Conservation (phyloP, 2,888 invertebrate species). For the Lasioglossum vierecki region DNA sequence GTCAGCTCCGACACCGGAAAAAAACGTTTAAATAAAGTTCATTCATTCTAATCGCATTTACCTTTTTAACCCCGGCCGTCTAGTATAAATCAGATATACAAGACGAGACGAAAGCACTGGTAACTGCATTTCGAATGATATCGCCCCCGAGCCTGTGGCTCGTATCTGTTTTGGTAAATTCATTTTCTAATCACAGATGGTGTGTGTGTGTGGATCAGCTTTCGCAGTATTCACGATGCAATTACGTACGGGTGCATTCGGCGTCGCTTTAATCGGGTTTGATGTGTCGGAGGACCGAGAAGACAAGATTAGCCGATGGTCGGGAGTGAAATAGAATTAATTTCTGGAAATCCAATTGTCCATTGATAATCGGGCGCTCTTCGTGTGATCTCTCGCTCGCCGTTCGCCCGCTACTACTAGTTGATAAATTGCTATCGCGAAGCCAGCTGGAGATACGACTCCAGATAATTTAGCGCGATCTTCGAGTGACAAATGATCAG, state of each 20-base stretch:
- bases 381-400: background rate
- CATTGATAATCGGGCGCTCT: background rate
- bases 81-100: background rate
- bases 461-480: background rate
- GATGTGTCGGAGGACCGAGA: background rate
- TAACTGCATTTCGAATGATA: background rate
- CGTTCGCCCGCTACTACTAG: background rate
- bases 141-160: background rate
- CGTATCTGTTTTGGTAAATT: background rate
- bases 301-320: conserved; percentile 1
- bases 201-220: background rate
- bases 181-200: conserved; percentile 1
- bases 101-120: background rate
- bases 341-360: background rate
- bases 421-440: background rate
- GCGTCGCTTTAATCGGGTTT: background rate
- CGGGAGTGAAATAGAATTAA: conserved; percentile 1
- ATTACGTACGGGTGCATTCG: background rate
- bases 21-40: no score
- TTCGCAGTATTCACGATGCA: conserved; percentile 2
- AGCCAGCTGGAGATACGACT: background rate
- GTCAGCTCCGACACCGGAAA: no score
- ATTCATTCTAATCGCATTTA: no score
- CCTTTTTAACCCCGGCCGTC: no score
- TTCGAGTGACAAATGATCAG: background rate